Percentiles rank a stretch among this genome's conserved stretches.
Evolutionary conservation across 2,113 vertebrate species (phyloP).

Genomic region (Archilochus colubris): DNA sequence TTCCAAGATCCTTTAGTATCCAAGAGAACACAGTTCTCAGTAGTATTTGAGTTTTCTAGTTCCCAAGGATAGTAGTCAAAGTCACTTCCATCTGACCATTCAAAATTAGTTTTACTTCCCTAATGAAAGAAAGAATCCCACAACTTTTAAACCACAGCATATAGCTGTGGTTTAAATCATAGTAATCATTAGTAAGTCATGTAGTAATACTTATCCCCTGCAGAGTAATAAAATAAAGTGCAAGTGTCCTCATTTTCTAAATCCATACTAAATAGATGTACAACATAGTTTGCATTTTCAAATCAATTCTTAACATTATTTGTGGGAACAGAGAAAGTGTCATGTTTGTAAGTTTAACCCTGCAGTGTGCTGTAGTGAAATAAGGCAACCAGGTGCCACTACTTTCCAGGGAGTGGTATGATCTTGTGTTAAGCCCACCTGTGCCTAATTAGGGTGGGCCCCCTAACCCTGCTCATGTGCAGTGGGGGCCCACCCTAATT

Average conservation of each 20-base stretch:
- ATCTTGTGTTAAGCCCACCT: too few relatives aligned
- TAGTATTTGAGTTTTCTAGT: constrained; percentile 20
- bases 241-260: not conserved
- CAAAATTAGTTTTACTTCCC: constrained; percentile 78
- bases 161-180: not conserved
- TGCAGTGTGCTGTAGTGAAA: not conserved
- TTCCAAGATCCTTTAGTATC: constrained; percentile 84
- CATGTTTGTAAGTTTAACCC: not conserved
- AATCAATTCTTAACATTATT: not conserved
- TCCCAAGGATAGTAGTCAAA: constrained; percentile 78
- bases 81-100: constrained; percentile 92
- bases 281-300: not conserved
- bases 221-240: not conserved
- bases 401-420: too few relatives aligned
- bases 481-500: too few relatives aligned
- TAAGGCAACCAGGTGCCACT: too few relatives aligned
- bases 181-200: not conserved
- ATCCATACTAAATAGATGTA: not conserved
- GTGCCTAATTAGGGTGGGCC: too few relatives aligned
- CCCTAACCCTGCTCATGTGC: too few relatives aligned
- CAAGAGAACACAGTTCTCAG: constrained; percentile 82
- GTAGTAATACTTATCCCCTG: not conserved
- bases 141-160: not conserved
- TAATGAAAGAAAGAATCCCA: constrained; percentile 50
- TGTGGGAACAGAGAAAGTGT: not conserved